These are phyloP conservation scores for Oreochromis spilurus DNA, from an alignment of 2,113 vertebrate genomes.

Conservation along the genomic window DNA sequence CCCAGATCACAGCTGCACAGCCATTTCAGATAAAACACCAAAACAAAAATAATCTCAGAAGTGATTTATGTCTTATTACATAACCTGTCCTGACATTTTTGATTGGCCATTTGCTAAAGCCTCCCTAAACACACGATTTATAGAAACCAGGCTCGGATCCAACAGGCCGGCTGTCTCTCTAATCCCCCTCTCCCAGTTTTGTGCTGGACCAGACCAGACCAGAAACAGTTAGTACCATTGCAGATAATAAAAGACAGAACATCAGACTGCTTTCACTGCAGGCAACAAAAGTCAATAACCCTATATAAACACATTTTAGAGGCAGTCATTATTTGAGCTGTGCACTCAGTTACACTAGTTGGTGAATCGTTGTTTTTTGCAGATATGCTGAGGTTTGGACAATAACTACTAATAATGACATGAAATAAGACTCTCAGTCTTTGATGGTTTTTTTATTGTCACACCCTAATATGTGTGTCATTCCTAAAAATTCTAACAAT, in stretches of 20 bases:
- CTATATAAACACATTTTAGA: neutral
- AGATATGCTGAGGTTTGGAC: neutral
- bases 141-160: neutral
- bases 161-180: neutral
- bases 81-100: conserved; percentile 5
- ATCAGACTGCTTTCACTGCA: neutral
- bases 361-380: neutral
- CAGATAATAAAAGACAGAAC: neutral
- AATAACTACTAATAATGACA: neutral
- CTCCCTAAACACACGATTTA: conserved; percentile 12
- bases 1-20: neutral
- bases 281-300: neutral
- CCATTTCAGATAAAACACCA: neutral
- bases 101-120: conserved; percentile 10
- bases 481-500: neutral
- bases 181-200: conserved; percentile 9
- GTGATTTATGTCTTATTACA: conserved; percentile 6
- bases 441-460: neutral
- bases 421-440: neutral
- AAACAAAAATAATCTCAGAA: neutral
- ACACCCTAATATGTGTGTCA: no score
- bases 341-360: neutral
- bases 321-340: neutral
- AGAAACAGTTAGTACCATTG: neutral
- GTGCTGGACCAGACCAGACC: conserved; percentile 1